phyloP scores from a whole-genome alignment of 2,888 invertebrate species.

The Troides helena region DNA sequence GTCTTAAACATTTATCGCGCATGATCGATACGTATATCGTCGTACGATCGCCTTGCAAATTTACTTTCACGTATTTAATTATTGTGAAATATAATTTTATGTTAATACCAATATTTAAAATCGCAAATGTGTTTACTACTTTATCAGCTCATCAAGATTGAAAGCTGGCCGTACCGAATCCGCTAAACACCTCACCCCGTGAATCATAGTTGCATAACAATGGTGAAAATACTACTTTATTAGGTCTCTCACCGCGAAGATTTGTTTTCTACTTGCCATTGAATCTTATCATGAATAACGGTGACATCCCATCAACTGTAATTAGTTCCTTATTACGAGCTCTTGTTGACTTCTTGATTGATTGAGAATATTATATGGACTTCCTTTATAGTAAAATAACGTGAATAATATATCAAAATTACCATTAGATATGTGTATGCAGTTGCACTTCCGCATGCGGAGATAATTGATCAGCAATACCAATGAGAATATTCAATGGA shows the following conservation, averaged over 20 bases:
- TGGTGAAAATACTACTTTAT: constrained; percentile 40
- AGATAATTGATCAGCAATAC: too few relatives aligned
- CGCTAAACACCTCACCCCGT: constrained; percentile 22
- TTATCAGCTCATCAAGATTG: constrained; percentile 1
- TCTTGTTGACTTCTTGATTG: background rate
- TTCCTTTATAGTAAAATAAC: background rate
- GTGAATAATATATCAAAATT: background rate
- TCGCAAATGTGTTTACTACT: background rate
- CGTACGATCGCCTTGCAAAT: too few relatives aligned
- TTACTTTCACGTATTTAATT: too few relatives aligned
- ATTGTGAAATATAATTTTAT: background rate
- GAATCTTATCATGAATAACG: constrained; percentile 32
- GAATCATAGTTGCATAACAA: constrained; percentile 40
- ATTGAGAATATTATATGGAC: too few relatives aligned
- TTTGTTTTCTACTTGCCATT: constrained; percentile 35
- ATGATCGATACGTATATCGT: too few relatives aligned
- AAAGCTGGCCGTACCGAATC: constrained; percentile 14
- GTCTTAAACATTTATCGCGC: too few relatives aligned
- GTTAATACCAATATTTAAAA: background rate
- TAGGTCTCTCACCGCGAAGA: constrained; percentile 17
- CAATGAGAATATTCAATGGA: too few relatives aligned
- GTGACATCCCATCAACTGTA: background rate
- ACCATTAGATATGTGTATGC: too few relatives aligned
- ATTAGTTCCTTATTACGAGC: background rate
- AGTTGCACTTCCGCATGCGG: too few relatives aligned